Conservation (phyloP, 2,888 invertebrate genomes). For the Sisyra nigra region DNA sequence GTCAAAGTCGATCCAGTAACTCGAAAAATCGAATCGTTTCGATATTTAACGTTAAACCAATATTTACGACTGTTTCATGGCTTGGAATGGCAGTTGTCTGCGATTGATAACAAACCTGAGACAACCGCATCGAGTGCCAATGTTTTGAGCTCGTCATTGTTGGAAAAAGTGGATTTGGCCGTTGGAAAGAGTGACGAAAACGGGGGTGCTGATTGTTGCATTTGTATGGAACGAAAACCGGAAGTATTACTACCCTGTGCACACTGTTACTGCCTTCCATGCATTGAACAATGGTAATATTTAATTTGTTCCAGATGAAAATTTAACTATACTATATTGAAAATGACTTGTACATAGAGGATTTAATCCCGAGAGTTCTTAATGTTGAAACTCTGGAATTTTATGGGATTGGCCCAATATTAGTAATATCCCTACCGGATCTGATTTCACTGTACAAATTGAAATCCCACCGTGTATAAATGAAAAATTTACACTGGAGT, state of each 20-base stretch:
- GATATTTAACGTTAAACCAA: conserved; percentile 42
- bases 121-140: background rate
- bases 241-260: conserved; percentile 52
- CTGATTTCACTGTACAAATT: no score
- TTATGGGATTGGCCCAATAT: no score
- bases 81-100: conserved; percentile 29
- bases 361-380: no score
- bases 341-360: no score
- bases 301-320: background rate
- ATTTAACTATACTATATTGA: background rate
- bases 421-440: no score
- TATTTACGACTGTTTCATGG: conserved; percentile 44
- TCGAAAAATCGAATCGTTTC: conserved; percentile 35
- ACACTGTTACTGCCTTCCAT: conserved; percentile 51
- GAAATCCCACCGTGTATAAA: no score
- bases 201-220: conserved; percentile 42
- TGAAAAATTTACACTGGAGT: no score
- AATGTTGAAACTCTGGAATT: no score
- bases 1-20: conserved; percentile 37
- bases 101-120: conserved; percentile 16
- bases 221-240: conserved; percentile 52
- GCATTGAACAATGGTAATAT: conserved; percentile 53
- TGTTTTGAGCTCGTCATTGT: conserved; percentile 7
- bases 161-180: conserved; percentile 4
- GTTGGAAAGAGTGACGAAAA: conserved; percentile 5